Percentiles rank a stretch among this genome's conserved stretches.
Conservation (phyloP, 2,113 vertebrate species). For the Leptocoma aspasia region DNA sequence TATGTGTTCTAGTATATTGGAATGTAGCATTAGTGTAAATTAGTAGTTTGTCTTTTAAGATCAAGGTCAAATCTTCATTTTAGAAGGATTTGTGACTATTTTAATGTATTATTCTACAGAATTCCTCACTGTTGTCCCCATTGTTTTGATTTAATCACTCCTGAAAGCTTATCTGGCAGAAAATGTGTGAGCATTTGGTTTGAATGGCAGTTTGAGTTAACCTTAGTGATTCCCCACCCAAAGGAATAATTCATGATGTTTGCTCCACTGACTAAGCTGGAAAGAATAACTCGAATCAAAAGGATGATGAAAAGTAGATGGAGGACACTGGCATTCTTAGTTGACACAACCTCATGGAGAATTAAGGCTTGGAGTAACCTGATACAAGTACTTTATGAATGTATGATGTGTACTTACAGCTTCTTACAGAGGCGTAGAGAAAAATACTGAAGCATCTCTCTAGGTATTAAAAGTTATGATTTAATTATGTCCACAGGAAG, state of each 20-base stretch:
- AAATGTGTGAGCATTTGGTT: constrained; percentile 14
- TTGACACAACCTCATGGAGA: background rate
- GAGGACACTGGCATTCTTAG: background rate
- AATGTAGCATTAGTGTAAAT: background rate
- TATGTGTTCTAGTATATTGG: background rate
- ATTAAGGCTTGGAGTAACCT: background rate
- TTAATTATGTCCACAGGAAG: background rate
- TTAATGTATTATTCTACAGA: background rate
- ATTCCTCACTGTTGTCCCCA: background rate
- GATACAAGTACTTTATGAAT: background rate
- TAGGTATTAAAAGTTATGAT: background rate
- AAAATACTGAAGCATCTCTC: background rate
- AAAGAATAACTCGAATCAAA: background rate
- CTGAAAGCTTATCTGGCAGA: constrained; percentile 17
- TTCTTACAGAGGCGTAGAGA: background rate
- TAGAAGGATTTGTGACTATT: background rate
- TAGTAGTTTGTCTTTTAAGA: background rate
- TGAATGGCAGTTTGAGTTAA: background rate
- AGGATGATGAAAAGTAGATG: background rate
- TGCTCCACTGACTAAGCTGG: background rate
- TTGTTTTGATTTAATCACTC: background rate
- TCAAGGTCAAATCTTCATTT: background rate
- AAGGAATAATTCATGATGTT: background rate
- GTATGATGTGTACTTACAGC: background rate
- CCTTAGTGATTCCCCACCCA: background rate